Base-by-base conservation (phyloP, 2,888 invertebrate genomes). In the Drosophila suboccidentalis region DNA sequence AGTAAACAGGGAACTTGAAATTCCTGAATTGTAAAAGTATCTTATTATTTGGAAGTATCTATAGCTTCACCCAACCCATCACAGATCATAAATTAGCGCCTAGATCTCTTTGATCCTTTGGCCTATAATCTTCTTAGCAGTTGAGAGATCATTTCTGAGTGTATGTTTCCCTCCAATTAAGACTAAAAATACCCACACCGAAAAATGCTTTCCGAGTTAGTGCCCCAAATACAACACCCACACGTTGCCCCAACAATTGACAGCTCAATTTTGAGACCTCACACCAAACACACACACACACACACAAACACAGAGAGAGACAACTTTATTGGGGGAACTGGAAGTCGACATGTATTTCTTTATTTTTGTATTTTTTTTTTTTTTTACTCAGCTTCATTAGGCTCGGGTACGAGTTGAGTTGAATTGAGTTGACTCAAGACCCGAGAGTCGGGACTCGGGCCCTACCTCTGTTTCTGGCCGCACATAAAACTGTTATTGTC, bases 401-500 rank as follows among this genome's bases (percentile, higher is more conserved):
- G 87, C 74, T 67, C 47, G 74, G 73, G 67, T 69, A 67, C 63
- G 59, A 50, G 50, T 17, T 59, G 34, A 44, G 53, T 53, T 32
- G 41, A 51, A 34, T 53, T 32, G 41, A 51, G 39, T 63, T 46
- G 47, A 46, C 63, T 58, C 46, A 64, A 51, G 55, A 60, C 50
- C 36, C 38, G 64, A 46, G 49, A 55, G 62, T 41, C 49, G 61
- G 17, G 61, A 38, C 50, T 50, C 55, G 34, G 58, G 55, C 72
- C 54, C 72, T 62, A 57, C 51, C 43, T 68, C 63, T 60, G 74
- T 65, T 55, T 43, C 70, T 65, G 76, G 80, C 77, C 80, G 80
- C 76, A 87, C 84, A 84, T 89, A 84, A 84, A 84, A 84, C 89
- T 84, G 84, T 84, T 84, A 84, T 84, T 84, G 84, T 84, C 84